Evolutionary conservation across 37 sponge, comb jelly and placozoan species (phyloP).

Genomic region (Oopsacas minuta): DNA sequence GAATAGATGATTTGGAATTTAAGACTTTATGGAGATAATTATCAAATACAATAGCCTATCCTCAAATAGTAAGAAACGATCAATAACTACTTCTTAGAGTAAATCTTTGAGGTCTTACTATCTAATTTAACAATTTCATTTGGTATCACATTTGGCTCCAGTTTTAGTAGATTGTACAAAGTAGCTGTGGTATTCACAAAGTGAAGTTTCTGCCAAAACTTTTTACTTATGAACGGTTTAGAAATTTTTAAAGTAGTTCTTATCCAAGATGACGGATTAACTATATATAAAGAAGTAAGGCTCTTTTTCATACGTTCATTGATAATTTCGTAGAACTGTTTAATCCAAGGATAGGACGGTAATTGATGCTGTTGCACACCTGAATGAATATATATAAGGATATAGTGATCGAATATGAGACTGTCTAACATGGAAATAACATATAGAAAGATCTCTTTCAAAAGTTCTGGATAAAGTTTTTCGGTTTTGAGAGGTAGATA

Average conservation of each 20-base stretch:
- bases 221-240: slow-evolving; percentile 5
- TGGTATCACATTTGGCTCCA: not conserved
- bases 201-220: not conserved
- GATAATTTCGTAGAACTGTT: not conserved
- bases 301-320: not conserved
- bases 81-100: too few relatives aligned
- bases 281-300: not conserved
- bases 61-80: too few relatives aligned
- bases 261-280: not conserved
- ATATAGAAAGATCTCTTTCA: not conserved
- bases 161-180: not conserved
- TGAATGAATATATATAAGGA: not conserved
- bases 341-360: not conserved
- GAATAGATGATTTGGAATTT: too few relatives aligned
- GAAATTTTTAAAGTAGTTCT: not conserved
- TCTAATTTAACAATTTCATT: not conserved
- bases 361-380: not conserved
- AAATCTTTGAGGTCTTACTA: too few relatives aligned
- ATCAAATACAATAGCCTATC: too few relatives aligned
- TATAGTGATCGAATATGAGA: not conserved
- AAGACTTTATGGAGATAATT: too few relatives aligned
- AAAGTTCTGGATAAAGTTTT: not conserved
- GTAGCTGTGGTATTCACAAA: not conserved
- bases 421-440: not conserved
- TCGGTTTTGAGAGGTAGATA: not conserved